A percentile compares a stretch with the other conserved stretches of the same genome.
Conservation (phyloP, 2,888 invertebrate species). For the Caenorhabditis virilis region DNA sequence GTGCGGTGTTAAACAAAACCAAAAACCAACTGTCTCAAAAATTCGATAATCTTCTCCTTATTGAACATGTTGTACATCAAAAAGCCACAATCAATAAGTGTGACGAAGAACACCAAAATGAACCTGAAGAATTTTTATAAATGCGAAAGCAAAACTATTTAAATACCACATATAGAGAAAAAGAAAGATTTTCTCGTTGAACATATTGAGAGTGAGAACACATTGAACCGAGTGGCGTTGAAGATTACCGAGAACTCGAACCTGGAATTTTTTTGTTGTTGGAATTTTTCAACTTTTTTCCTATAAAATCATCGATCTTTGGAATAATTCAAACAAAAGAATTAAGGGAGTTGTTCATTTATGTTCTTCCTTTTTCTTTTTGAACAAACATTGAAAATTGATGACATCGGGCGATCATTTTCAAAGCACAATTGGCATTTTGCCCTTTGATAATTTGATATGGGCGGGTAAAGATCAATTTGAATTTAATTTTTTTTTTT, state of each 20-base stretch:
- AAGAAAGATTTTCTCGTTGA: constrained; percentile 66
- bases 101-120: constrained; percentile 37
- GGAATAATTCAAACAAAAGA: too few relatives aligned
- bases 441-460: too few relatives aligned
- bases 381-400: too few relatives aligned
- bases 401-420: too few relatives aligned
- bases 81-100: constrained; percentile 20
- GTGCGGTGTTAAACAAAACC: too few relatives aligned
- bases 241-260: constrained; percentile 46
- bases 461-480: too few relatives aligned
- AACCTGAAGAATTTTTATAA: constrained; percentile 15
- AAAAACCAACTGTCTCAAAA: constrained; percentile 21
- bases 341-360: too few relatives aligned
- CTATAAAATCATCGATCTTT: neutral
- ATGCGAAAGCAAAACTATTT: neutral
- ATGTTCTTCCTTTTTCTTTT: too few relatives aligned
- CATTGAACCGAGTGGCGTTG: constrained; percentile 57
- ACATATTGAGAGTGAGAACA: constrained; percentile 59
- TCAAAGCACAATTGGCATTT: too few relatives aligned
- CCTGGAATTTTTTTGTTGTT: constrained; percentile 23
- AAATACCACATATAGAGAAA: constrained; percentile 61
- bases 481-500: too few relatives aligned
- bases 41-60: constrained; percentile 18
- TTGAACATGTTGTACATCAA: constrained; percentile 31
- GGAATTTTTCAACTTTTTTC: neutral